A percentile compares a stretch with the other conserved stretches of the same genome.
Evolutionary conservation across 2,797 vertebrate genomes (phyloP).

Genomic region (Acanthurus lineatus): DNA sequence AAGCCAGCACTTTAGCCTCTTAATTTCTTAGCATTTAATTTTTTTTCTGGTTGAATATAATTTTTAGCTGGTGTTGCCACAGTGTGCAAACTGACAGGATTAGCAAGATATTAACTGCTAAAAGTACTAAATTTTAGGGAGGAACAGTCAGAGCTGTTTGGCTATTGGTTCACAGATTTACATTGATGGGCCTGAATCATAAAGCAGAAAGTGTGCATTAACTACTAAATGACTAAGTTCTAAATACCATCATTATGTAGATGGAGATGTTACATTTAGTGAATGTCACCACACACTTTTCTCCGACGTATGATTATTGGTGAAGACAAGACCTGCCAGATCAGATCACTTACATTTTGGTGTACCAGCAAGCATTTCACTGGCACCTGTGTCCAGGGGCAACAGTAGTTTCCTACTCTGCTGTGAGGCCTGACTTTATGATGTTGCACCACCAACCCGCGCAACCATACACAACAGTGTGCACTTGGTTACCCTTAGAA

Average conservation of each 20-base stretch:
- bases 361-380: constrained; percentile 23
- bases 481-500: constrained; percentile 12
- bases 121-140: neutral
- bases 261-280: neutral
- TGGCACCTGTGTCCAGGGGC: neutral
- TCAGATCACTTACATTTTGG: constrained; percentile 24
- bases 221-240: neutral
- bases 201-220: neutral
- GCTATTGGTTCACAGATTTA: neutral
- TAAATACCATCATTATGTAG: neutral
- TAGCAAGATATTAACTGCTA: neutral
- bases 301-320: constrained; percentile 19
- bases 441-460: neutral
- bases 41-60: constrained; percentile 29
- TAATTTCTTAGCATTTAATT: constrained; percentile 3
- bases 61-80: constrained; percentile 9
- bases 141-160: neutral
- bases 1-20: no score
- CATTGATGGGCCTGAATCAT: neutral
- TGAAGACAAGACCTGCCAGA: constrained; percentile 13
- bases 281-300: neutral
- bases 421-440: constrained; percentile 10
- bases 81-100: constrained; percentile 15
- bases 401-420: neutral
- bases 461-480: neutral